phyloP scores from a whole-genome alignment of 2,888 invertebrate species.

The Mechanitis mazaeus region DNA sequence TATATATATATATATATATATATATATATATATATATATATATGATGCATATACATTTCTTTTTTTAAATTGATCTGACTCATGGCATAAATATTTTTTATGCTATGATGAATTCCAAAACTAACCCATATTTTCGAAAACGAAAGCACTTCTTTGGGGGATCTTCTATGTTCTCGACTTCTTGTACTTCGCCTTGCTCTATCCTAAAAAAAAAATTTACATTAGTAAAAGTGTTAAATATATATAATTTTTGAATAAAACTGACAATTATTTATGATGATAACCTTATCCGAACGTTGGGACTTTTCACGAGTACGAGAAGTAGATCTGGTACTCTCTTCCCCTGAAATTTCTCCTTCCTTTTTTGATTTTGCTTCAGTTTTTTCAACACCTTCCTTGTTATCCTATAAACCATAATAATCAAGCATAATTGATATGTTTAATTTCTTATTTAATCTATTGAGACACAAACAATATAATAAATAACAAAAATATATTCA shows the following conservation, averaged over 20 bases:
- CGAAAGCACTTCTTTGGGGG: conserved; percentile 82
- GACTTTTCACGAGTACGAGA: conserved; percentile 62
- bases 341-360: conserved; percentile 63
- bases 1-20: conserved; percentile 32
- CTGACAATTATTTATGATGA: conserved; percentile 13
- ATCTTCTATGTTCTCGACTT: conserved; percentile 71
- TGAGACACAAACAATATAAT: conserved; percentile 10
- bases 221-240: conserved; percentile 2
- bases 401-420: conserved; percentile 37
- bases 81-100: too few species aligned
- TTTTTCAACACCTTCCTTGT: conserved; percentile 54
- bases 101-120: conserved; percentile 18
- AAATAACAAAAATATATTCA: conserved; percentile 10
- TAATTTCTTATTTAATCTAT: too few species aligned
- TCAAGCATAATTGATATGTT: background rate
- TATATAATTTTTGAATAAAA: background rate
- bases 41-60: conserved; percentile 78
- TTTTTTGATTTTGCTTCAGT: conserved; percentile 55
- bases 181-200: conserved; percentile 60
- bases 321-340: conserved; percentile 52
- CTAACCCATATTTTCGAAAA: conserved; percentile 87
- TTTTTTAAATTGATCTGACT: too few species aligned
- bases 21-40: too few species aligned
- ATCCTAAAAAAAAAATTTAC: conserved; percentile 35
- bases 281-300: conserved; percentile 71